phyloP scores from a whole-genome alignment of 2,797 vertebrate species.

The Vultur gryphus region DNA sequence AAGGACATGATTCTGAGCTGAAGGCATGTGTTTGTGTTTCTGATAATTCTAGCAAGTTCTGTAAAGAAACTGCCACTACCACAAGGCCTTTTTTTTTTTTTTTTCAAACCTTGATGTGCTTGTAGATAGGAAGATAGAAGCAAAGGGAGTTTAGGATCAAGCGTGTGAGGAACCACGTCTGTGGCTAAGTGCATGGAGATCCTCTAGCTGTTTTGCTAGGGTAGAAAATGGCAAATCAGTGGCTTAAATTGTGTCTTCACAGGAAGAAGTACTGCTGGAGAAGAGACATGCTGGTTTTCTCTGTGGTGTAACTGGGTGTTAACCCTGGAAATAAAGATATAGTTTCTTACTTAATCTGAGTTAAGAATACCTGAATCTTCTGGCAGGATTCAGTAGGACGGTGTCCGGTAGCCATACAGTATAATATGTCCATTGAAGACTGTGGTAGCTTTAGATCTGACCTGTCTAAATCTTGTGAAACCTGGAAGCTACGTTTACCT shows the following conservation, averaged over 20 bases:
- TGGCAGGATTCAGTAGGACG: not conserved
- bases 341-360: not conserved
- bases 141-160: not conserved
- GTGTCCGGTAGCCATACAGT: rapidly evolving
- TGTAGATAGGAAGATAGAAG: not conserved
- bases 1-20: not conserved
- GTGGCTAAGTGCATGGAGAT: not conserved
- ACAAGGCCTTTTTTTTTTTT: not conserved
- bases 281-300: not conserved
- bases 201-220: not conserved
- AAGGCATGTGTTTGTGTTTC: not conserved
- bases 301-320: not conserved
- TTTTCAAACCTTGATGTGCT: not conserved
- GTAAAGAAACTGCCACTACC: not conserved
- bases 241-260: not conserved
- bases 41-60: not conserved
- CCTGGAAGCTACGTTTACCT: not conserved
- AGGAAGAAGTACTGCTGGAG: not conserved
- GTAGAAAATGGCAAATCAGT: not conserved
- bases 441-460: not conserved
- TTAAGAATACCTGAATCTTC: not conserved
- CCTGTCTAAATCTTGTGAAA: not conserved
- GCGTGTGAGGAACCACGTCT: rapidly evolving
- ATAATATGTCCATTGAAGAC: not conserved
- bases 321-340: not conserved